phyloP scores from a whole-genome alignment of 2,113 vertebrate genomes.

The Prunella fulvescens region DNA sequence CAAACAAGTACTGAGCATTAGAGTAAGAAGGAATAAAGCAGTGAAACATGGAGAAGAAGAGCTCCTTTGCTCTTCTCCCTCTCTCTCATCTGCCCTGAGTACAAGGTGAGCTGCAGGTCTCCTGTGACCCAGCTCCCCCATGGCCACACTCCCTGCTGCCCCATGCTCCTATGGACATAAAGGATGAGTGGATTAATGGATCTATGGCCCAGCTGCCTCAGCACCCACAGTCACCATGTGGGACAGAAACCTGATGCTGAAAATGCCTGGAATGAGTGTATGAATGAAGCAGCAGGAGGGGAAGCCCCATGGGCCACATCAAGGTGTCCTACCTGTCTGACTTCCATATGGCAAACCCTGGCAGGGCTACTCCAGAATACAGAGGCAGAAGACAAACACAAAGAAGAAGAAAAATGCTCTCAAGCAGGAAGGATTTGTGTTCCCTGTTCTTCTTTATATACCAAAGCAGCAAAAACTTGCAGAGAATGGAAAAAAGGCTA shows the following conservation, averaged over 20 bases:
- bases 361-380: neutral
- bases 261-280: neutral
- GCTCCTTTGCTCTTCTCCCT: neutral
- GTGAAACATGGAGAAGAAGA: neutral
- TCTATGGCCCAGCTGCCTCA: neutral
- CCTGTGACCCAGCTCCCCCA: neutral
- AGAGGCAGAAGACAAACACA: neutral
- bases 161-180: accelerated
- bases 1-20: neutral
- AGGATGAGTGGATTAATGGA: neutral
- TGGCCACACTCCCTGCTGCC: neutral
- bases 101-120: neutral
- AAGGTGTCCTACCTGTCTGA: neutral
- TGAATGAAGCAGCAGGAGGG: neutral
- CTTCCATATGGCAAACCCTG: neutral
- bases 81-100: neutral
- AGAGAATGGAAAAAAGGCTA: neutral
- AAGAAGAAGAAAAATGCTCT: neutral
- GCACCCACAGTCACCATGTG: neutral
- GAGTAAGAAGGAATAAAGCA: neutral
- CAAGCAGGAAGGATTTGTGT: neutral
- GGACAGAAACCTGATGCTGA: neutral
- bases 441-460: neutral
- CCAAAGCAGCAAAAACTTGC: neutral
- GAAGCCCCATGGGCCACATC: neutral